phyloP scores from a whole-genome alignment of 2,888 invertebrate genomes.

The Opisthograptis luteolata region DNA sequence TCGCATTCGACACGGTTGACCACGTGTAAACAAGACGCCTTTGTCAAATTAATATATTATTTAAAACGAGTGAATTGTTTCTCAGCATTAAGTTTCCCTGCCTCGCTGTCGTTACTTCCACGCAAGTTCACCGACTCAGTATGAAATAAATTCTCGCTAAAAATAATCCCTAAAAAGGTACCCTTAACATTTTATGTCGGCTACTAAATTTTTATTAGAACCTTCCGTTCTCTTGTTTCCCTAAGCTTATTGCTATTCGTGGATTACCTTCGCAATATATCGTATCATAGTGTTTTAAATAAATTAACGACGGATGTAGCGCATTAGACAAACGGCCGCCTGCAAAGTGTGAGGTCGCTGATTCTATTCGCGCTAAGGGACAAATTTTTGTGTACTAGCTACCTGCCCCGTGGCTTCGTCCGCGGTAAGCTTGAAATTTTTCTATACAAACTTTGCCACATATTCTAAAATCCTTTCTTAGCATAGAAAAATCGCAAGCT shows the following conservation, averaged over 20 bases:
- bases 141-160: slow-evolving; percentile 33
- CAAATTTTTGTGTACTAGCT: too few species aligned
- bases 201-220: slow-evolving; percentile 39
- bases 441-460: too few species aligned
- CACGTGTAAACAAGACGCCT: background rate
- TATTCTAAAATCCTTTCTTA: too few species aligned
- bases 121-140: slow-evolving; percentile 25
- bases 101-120: slow-evolving; percentile 30
- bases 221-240: slow-evolving; percentile 38
- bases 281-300: slow-evolving; percentile 28
- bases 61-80: slow-evolving; percentile 8
- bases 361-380: too few species aligned
- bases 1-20: background rate
- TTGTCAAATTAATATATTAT: slow-evolving; percentile 1
- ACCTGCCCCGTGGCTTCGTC: too few species aligned
- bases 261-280: slow-evolving; percentile 32
- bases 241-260: slow-evolving; percentile 35
- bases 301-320: too few species aligned
- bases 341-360: too few species aligned
- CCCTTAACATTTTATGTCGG: slow-evolving; percentile 38
- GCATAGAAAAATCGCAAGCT: too few species aligned
- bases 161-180: slow-evolving; percentile 40
- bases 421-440: too few species aligned
- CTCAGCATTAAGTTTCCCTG: slow-evolving; percentile 25
- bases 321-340: too few species aligned